Evolutionary conservation across 2,888 invertebrate species (phyloP).

Genomic region (Aphodius granarius): DNA sequence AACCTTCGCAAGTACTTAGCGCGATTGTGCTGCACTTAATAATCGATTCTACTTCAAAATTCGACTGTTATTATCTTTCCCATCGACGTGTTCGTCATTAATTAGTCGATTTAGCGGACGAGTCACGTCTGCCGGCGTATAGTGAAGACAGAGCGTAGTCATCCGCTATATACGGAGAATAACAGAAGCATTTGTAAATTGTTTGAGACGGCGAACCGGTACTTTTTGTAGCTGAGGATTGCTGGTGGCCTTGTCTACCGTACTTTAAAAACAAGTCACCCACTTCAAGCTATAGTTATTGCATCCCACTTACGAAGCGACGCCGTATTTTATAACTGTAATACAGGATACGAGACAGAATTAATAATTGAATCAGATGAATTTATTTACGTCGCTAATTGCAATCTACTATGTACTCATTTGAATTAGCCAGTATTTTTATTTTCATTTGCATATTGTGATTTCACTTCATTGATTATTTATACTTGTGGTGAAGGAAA

Average conservation of each 20-base stretch:
- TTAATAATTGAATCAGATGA: neutral
- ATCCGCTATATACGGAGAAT: neutral
- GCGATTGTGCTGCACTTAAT: neutral
- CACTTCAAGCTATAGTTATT: neutral
- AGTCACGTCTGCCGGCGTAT: neutral
- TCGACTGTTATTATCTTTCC: too few species aligned
- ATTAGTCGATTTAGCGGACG: neutral
- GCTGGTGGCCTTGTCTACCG: conserved; percentile 11
- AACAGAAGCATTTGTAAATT: conserved; percentile 13
- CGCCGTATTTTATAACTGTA: conserved; percentile 14
- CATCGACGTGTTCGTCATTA: too few species aligned
- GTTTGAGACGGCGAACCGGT: neutral
- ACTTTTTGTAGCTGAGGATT: conserved; percentile 10
- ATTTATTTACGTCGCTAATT: neutral
- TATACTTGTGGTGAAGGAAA: too few species aligned
- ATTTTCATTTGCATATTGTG: neutral
- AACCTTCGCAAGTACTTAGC: too few species aligned
- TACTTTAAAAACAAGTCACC: conserved; percentile 3
- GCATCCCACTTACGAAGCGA: conserved; percentile 9
- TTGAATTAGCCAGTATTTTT: neutral
- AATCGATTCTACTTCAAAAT: neutral
- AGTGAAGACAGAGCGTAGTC: neutral
- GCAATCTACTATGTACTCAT: neutral
- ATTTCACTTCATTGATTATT: neutral
- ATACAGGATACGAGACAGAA: neutral